A percentile compares a stretch with the other conserved stretches of the same genome.
Evolutionary conservation across 1,140 invertebrate genomes (phyloP).

Genomic region (Brachionus manjavacas): DNA sequence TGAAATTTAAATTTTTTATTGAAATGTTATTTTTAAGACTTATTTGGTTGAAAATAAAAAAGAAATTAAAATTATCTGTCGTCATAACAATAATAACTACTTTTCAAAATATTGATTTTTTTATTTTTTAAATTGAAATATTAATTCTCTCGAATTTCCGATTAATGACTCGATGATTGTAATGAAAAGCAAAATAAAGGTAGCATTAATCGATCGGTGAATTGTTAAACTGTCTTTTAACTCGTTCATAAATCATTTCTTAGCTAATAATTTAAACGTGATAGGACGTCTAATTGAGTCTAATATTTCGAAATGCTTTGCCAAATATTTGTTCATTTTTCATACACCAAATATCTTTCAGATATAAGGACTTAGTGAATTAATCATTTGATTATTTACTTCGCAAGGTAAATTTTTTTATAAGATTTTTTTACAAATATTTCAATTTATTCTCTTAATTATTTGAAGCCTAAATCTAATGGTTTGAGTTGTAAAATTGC

Average conservation of each 20-base stretch:
- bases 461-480: background rate
- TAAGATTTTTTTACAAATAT: background rate
- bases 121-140: background rate
- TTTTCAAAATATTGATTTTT: background rate
- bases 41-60: background rate
- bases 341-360: background rate
- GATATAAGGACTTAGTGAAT: background rate
- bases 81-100: conserved; percentile 9
- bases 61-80: conserved; percentile 22
- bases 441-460: background rate
- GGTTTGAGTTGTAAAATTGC: background rate
- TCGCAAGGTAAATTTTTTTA: background rate
- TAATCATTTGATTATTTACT: background rate
- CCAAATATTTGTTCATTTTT: background rate
- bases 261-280: background rate
- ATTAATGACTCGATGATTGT: background rate
- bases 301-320: background rate
- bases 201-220: conserved; percentile 10
- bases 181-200: background rate
- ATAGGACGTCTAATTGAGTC: background rate
- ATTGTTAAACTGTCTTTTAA: background rate
- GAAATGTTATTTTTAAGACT: background rate
- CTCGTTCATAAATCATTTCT: background rate
- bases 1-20: background rate
- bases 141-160: conserved; percentile 23